Conservation (phyloP, 2,797 vertebrate genomes). For the Macroramphosus scolopax region DNA sequence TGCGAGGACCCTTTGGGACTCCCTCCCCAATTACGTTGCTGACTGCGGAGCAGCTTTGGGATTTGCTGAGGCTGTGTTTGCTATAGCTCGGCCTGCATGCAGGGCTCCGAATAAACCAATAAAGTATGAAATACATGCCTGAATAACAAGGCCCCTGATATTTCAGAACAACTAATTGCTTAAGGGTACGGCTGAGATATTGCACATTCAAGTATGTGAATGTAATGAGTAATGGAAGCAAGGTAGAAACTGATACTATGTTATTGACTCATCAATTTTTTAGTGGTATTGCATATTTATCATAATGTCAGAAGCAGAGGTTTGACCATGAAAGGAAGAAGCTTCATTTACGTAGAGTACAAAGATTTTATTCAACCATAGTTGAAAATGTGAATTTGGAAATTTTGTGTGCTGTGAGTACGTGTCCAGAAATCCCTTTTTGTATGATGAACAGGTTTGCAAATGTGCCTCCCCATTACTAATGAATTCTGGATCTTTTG, state of each 20-base stretch:
- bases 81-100: constrained; percentile 54
- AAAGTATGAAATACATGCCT: constrained; percentile 67
- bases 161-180: constrained; percentile 69
- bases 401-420: constrained; percentile 25
- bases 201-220: constrained; percentile 58
- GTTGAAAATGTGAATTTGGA: constrained; percentile 33
- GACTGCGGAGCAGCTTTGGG: constrained; percentile 63
- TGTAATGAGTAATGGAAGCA: constrained; percentile 67
- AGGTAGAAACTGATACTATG: constrained; percentile 58
- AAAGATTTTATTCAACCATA: too few relatives aligned
- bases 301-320: constrained; percentile 39
- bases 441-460: constrained; percentile 41
- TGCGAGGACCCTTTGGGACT: constrained; percentile 68
- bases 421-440: constrained; percentile 24
- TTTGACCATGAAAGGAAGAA: constrained; percentile 21
- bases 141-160: constrained; percentile 72
- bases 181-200: constrained; percentile 48
- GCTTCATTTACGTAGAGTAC: constrained; percentile 8
- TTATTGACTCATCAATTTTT: constrained; percentile 73
- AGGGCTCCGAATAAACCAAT: constrained; percentile 65
- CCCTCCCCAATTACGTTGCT: constrained; percentile 76
- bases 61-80: constrained; percentile 63
- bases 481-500: constrained; percentile 73
- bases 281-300: constrained; percentile 56
- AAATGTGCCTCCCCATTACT: constrained; percentile 41